phyloP scores from a whole-genome alignment of 1,140 invertebrate species.

The Colletes latitarsis region DNA sequence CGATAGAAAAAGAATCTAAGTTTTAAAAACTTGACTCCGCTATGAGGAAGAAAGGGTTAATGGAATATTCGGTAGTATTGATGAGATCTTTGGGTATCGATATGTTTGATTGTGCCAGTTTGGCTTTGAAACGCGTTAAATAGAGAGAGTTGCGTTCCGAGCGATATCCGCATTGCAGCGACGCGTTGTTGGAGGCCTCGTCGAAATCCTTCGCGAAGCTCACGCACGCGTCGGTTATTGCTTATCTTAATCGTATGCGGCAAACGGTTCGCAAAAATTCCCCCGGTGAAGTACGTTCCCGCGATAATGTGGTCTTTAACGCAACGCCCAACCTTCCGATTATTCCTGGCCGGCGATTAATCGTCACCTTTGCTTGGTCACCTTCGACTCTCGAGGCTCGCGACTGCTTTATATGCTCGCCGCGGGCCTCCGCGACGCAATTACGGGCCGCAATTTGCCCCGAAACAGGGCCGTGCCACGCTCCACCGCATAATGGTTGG shows the following conservation, averaged over 20 bases:
- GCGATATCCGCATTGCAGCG: constrained; percentile 54
- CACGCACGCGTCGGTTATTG: constrained; percentile 48
- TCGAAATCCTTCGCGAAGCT: constrained; percentile 47
- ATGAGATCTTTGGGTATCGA: too few species aligned
- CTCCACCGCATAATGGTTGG: constrained; percentile 16
- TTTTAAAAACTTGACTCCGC: too few species aligned
- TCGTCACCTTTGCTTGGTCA: constrained; percentile 36
- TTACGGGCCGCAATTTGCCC: constrained; percentile 5
- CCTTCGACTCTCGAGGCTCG: background rate
- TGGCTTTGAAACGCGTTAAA: background rate
- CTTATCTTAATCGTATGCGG: constrained; percentile 52
- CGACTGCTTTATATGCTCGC: background rate
- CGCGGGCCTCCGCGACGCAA: background rate
- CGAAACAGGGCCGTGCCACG: background rate
- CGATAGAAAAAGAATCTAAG: too few species aligned
- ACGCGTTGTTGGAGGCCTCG: constrained; percentile 15
- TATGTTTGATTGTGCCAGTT: too few species aligned
- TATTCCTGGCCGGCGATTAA: constrained; percentile 45
- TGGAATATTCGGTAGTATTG: too few species aligned
- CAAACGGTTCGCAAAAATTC: constrained; percentile 2
- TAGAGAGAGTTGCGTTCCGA: background rate
- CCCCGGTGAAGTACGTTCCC: constrained; percentile 22
- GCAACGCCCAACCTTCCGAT: constrained; percentile 47
- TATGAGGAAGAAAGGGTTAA: too few species aligned
- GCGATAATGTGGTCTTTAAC: background rate